phyloP scores from a whole-genome alignment of 2,797 vertebrate genomes.

The Cyprinodon diabolis region DNA sequence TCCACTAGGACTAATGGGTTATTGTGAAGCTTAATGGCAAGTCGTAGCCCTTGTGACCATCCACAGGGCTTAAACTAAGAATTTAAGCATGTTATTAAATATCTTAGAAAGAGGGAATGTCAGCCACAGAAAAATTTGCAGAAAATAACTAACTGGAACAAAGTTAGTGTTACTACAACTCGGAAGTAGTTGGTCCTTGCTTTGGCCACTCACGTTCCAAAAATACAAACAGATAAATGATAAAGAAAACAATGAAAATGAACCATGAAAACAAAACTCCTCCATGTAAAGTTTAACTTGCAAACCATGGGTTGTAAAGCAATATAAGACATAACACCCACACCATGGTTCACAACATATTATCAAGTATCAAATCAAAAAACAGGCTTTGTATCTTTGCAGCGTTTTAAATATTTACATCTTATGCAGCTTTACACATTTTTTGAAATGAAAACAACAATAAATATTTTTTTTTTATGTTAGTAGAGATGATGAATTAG shows the following conservation, averaged over 20 bases:
- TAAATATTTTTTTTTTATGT: too few relatives aligned
- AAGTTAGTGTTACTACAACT: not conserved
- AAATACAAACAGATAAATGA: too few relatives aligned
- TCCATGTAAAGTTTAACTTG: not conserved
- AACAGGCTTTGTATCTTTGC: too few relatives aligned
- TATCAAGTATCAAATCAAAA: not conserved
- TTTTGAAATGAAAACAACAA: too few relatives aligned
- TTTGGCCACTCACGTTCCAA: not conserved
- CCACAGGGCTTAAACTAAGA: slow-evolving; percentile 23
- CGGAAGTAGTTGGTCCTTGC: not conserved
- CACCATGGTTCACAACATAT: not conserved
- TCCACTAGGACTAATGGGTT: slow-evolving; percentile 57
- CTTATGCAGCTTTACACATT: too few relatives aligned
- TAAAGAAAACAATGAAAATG: not conserved
- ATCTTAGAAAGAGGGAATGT: slow-evolving; percentile 16
- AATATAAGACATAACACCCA: not conserved
- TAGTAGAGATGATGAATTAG: not conserved
- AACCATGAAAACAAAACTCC: not conserved
- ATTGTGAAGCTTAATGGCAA: slow-evolving; percentile 57
- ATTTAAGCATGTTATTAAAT: slow-evolving; percentile 41
- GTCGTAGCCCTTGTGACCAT: slow-evolving; percentile 43
- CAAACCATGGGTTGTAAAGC: slow-evolving; percentile 7
- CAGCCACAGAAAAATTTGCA: slow-evolving; percentile 7
- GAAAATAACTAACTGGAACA: slow-evolving; percentile 11
- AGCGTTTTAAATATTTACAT: too few relatives aligned